Evolutionary conservation across 1,140 invertebrate genomes (phyloP).

Genomic region (Bemisia tabaci): DNA sequence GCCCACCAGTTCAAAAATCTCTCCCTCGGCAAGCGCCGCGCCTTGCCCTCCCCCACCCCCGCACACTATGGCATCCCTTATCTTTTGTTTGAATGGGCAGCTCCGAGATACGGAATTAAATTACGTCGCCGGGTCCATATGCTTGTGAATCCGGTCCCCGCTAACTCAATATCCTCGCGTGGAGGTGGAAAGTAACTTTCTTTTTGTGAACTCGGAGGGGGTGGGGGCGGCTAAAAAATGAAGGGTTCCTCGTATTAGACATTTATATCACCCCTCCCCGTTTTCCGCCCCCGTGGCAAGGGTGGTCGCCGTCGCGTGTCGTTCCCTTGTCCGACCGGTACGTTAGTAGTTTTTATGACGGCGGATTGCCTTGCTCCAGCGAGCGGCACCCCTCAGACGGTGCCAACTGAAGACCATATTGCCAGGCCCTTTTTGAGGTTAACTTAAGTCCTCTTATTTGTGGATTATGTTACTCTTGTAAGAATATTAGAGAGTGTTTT

Average conservation of each 20-base stretch:
- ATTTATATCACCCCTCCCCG: background rate
- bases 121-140: background rate
- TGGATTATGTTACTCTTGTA: too few relatives aligned
- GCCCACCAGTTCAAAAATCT: background rate
- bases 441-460: too few relatives aligned
- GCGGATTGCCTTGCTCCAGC: too few relatives aligned
- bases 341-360: too few relatives aligned
- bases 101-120: background rate
- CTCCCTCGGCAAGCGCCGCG: background rate
- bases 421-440: too few relatives aligned
- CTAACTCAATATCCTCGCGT: background rate
- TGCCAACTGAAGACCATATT: too few relatives aligned
- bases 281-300: too few relatives aligned
- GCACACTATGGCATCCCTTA: too few relatives aligned
- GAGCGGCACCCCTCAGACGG: too few relatives aligned
- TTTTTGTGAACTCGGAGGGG: background rate
- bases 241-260: background rate
- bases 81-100: background rate
- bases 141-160: background rate
- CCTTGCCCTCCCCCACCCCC: background rate
- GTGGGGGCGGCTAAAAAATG: background rate
- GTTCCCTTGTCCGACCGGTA: background rate
- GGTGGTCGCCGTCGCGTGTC: background rate
- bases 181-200: background rate
- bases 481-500: too few relatives aligned